A percentile compares a stretch with the other conserved stretches of the same genome.
phyloP scores from a whole-genome alignment of 2,888 invertebrate species.

The Muscina levida region DNA sequence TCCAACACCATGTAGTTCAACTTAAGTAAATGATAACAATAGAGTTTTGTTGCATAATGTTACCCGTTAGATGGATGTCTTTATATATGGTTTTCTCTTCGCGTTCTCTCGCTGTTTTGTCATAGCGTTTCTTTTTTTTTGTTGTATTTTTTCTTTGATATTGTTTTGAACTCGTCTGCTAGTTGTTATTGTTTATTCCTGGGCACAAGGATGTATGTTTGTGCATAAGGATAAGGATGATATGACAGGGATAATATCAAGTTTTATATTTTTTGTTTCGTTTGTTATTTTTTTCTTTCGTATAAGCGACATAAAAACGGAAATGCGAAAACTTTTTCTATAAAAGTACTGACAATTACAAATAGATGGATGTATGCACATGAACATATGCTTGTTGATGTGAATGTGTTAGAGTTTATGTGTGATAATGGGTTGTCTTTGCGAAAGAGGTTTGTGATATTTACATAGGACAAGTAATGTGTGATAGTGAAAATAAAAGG shows the following conservation, averaged over 20 bases:
- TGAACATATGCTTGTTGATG: slow-evolving; percentile 12
- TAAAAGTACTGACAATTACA: slow-evolving; percentile 35
- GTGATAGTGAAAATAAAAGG: background rate
- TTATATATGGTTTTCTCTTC: slow-evolving; percentile 17
- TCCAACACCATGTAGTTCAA: background rate
- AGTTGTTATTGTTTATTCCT: slow-evolving; percentile 31
- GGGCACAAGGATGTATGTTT: slow-evolving; percentile 1
- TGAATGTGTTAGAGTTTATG: slow-evolving; percentile 7
- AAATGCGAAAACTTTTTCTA: slow-evolving; percentile 34
- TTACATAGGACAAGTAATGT: slow-evolving; percentile 2
- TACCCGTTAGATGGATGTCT: slow-evolving; percentile 36
- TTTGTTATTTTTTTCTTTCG: too few relatives aligned
- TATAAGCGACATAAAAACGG: slow-evolving; percentile 3
- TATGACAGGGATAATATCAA: slow-evolving; percentile 18
- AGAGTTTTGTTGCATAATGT: slow-evolving; percentile 9
- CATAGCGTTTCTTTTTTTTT: background rate
- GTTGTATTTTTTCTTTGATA: background rate
- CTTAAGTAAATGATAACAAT: slow-evolving; percentile 13
- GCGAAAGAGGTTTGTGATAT: background rate
- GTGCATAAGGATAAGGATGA: slow-evolving; percentile 11
- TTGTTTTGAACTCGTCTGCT: slow-evolving; percentile 30
- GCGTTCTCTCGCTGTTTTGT: background rate
- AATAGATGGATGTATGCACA: slow-evolving; percentile 8
- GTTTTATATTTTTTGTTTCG: background rate
- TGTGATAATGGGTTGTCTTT: background rate